These are phyloP conservation scores for Micrasema minimum DNA, from an alignment of 1,140 invertebrate genomes.

Conservation along the genomic window DNA sequence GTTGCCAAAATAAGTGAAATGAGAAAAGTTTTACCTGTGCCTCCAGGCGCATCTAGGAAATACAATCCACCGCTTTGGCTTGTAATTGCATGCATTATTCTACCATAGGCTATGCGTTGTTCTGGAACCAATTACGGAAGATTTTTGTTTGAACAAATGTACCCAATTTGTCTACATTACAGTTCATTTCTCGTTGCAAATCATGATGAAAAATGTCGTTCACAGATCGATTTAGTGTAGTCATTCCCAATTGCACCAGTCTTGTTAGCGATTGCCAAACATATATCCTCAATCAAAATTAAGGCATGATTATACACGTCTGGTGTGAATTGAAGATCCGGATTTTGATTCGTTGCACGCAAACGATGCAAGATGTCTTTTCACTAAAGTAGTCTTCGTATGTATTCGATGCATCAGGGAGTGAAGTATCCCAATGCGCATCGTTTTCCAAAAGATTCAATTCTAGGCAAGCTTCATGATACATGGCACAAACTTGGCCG, in stretches of 20 bases:
- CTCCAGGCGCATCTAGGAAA: slow-evolving; percentile 39
- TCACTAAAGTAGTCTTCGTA: slow-evolving; percentile 46
- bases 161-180: slow-evolving; percentile 53
- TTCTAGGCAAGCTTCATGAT: not conserved
- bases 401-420: slow-evolving; percentile 11
- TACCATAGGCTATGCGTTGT: slow-evolving; percentile 30
- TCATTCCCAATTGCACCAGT: slow-evolving; percentile 46
- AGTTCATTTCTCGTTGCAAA: slow-evolving; percentile 56
- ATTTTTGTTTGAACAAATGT: slow-evolving; percentile 35
- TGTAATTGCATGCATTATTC: slow-evolving; percentile 36
- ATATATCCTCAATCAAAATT: slow-evolving; percentile 54
- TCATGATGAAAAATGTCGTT: slow-evolving; percentile 38
- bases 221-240: slow-evolving; percentile 33
- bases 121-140: slow-evolving; percentile 37
- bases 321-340: slow-evolving; percentile 53
- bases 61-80: slow-evolving; percentile 18
- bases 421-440: not conserved
- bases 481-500: not conserved
- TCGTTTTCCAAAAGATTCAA: not conserved
- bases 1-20: no score
- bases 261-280: slow-evolving; percentile 51
- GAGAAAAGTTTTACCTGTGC: no score
- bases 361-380: slow-evolving; percentile 55
- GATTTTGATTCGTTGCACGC: slow-evolving; percentile 46
- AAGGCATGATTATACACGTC: slow-evolving; percentile 56